These are phyloP conservation scores for Lasioglossum calceatum DNA, from an alignment of 2,888 invertebrate species.

Conservation along the genomic window DNA sequence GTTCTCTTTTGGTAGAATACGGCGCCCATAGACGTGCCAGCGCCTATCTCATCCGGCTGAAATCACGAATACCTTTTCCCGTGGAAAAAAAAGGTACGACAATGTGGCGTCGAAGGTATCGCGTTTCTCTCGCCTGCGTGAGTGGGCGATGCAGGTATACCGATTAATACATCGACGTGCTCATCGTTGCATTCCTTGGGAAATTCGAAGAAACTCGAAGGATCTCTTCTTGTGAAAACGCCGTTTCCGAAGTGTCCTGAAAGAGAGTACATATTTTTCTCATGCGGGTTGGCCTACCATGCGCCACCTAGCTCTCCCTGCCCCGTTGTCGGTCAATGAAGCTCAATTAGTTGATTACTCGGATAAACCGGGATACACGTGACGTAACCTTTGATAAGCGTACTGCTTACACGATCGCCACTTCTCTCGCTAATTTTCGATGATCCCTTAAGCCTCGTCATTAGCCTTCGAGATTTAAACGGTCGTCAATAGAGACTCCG, in stretches of 20 bases:
- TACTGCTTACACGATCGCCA: constrained; percentile 39
- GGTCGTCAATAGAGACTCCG: not conserved
- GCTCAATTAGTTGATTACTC: constrained; percentile 75
- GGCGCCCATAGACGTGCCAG: constrained; percentile 21
- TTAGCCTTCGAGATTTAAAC: constrained; percentile 11
- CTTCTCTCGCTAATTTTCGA: constrained; percentile 40
- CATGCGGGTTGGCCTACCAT: constrained; percentile 70
- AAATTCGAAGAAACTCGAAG: constrained; percentile 48
- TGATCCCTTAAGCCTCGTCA: constrained; percentile 29
- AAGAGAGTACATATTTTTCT: constrained; percentile 58
- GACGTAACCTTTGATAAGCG: constrained; percentile 71
- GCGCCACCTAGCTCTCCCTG: constrained; percentile 18
- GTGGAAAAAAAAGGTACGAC: constrained; percentile 40
- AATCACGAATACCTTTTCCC: constrained; percentile 51
- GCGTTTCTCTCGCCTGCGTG: constrained; percentile 48
- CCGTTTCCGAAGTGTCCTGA: not conserved
- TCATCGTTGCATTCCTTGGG: constrained; percentile 5
- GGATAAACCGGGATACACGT: constrained; percentile 68
- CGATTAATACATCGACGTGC: constrained; percentile 54
- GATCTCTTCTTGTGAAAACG: constrained; percentile 19
- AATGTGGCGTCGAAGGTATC: constrained; percentile 62
- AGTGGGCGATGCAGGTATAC: constrained; percentile 66
- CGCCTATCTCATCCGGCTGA: constrained; percentile 31
- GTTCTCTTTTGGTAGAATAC: constrained; percentile 16
- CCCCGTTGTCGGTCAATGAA: constrained; percentile 56